phyloP scores from a whole-genome alignment of 2,888 invertebrate species.

The Saturnia japonica region DNA sequence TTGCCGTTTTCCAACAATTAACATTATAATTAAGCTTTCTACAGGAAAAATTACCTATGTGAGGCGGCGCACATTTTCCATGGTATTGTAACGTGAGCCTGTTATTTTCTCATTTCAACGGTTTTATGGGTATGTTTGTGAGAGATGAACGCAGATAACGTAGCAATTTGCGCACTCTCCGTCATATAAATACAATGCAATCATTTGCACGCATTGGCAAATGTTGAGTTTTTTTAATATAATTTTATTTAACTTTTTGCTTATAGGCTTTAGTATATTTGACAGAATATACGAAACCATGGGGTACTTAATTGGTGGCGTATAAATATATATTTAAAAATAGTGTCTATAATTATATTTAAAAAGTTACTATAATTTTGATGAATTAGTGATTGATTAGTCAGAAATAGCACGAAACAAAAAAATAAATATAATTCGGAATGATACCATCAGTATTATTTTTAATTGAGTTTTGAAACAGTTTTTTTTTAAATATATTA shows the following conservation, averaged over 20 bases:
- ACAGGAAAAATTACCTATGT: conserved; percentile 63
- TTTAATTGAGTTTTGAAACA: too few relatives aligned
- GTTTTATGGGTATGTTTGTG: conserved; percentile 70
- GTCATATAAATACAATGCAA: conserved; percentile 76
- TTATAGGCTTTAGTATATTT: background rate
- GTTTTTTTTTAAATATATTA: too few relatives aligned
- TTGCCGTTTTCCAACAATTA: conserved; percentile 56
- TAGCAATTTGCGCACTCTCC: conserved; percentile 58
- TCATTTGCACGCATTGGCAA: conserved; percentile 45
- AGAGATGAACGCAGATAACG: conserved; percentile 71
- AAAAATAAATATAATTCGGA: too few relatives aligned
- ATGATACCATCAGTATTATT: too few relatives aligned
- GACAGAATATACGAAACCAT: background rate
- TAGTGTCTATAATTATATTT: too few relatives aligned
- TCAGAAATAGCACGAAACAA: too few relatives aligned
- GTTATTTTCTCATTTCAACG: conserved; percentile 80
- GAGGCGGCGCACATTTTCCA: conserved; percentile 66
- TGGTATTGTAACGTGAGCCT: conserved; percentile 74
- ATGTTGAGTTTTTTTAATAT: conserved; percentile 1
- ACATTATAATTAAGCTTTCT: conserved; percentile 64
- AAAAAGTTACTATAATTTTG: too few relatives aligned
- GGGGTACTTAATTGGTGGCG: too few relatives aligned
- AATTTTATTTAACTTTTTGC: background rate
- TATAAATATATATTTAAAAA: too few relatives aligned
- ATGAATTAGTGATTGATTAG: background rate